Evolutionary conservation across 1,140 invertebrate genomes (phyloP).

Genomic region (Psilanteris sp.): DNA sequence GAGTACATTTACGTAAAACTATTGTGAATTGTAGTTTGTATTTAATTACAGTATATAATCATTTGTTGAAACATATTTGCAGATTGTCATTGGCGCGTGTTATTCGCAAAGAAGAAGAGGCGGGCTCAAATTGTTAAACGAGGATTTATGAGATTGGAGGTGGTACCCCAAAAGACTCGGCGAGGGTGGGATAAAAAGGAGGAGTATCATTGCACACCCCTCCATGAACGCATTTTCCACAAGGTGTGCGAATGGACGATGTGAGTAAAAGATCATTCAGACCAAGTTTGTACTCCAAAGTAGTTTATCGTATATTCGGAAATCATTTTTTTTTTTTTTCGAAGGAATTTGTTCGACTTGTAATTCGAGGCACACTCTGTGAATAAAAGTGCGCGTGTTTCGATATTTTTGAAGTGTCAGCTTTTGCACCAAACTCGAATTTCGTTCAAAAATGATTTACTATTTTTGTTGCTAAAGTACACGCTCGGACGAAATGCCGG

Average conservation of each 20-base stretch:
- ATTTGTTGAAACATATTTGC: conserved; percentile 22
- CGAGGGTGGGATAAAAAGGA: conserved; percentile 65
- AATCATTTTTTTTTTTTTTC: not conserved
- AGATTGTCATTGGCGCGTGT: conserved; percentile 53
- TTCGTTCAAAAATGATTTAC: too few species aligned
- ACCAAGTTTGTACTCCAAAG: conserved; percentile 62
- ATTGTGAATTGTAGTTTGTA: conserved; percentile 31
- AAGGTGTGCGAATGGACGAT: conserved; percentile 72
- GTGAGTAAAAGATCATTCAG: conserved; percentile 68
- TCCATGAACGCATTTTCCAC: conserved; percentile 53
- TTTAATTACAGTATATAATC: conserved; percentile 52
- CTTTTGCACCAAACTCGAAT: too few species aligned
- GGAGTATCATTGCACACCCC: conserved; percentile 61
- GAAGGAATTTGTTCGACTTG: too few species aligned
- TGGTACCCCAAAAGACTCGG: conserved; percentile 54
- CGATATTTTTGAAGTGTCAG: too few species aligned
- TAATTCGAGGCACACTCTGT: too few species aligned
- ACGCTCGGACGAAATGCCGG: conserved; percentile 68
- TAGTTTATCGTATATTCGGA: conserved; percentile 10
- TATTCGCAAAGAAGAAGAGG: conserved; percentile 59
- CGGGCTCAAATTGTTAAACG: conserved; percentile 66
- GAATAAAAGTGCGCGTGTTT: conserved; percentile 21
- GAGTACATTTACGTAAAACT: conserved; percentile 21
- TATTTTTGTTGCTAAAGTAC: too few species aligned
- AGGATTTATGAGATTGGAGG: conserved; percentile 62